Percentiles rank a stretch among this genome's conserved stretches.
Evolutionary conservation across 2,113 vertebrate genomes (phyloP).

Genomic region (Neoarius graeffei): DNA sequence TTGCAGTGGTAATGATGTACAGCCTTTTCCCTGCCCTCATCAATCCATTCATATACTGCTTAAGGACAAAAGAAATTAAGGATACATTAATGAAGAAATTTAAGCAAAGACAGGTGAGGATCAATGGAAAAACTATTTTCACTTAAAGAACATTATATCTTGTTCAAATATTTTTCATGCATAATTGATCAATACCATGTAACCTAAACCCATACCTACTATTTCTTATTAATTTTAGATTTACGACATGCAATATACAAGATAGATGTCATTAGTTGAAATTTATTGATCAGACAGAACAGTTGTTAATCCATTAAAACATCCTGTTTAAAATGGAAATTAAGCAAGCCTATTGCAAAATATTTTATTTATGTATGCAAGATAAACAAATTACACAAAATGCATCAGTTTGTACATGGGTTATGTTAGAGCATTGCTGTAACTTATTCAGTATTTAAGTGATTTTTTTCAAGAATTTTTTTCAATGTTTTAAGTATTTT

Average conservation of each 20-base stretch:
- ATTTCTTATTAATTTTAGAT: background rate
- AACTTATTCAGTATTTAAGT: too few species aligned
- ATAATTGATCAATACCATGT: background rate
- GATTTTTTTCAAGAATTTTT: too few species aligned
- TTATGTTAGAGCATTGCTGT: too few species aligned
- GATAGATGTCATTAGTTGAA: background rate
- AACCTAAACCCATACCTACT: background rate
- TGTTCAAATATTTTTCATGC: background rate
- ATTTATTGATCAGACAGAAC: background rate
- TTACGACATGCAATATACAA: background rate
- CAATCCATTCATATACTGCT: slow-evolving; percentile 58
- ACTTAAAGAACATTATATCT: background rate
- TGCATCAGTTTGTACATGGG: too few species aligned
- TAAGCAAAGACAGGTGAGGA: slow-evolving; percentile 45
- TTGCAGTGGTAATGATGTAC: slow-evolving; percentile 50
- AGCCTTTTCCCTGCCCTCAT: slow-evolving; percentile 66
- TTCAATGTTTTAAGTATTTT: too few species aligned
- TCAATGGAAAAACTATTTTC: slow-evolving; percentile 17
- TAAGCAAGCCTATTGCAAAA: too few species aligned
- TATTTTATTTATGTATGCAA: too few species aligned
- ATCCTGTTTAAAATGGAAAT: too few species aligned
- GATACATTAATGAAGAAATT: slow-evolving; percentile 43
- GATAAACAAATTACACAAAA: too few species aligned
- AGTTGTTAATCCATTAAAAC: background rate
- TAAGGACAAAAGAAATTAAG: too few species aligned